Base-by-base conservation (phyloP, 2,888 invertebrate species). In the Microchrysa polita region DNA sequence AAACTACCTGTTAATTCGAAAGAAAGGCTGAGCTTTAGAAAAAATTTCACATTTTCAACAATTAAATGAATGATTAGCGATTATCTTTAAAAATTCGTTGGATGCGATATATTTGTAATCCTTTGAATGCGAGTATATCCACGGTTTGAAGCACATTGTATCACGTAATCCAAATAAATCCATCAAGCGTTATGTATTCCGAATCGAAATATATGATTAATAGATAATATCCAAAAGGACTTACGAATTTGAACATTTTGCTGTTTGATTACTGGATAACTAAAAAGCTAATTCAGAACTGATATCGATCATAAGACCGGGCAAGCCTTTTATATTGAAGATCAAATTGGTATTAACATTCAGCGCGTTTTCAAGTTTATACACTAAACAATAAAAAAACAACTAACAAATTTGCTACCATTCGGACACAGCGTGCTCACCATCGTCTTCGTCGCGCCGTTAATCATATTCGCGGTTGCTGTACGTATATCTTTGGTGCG, bases 1-100 rank as follows among this genome's bases (percentile, higher is more conserved):
- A 73, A 73, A 79, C 78, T 34, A 83, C 76, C 78, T 82, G 78
- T 67, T 40, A 55, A 67, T n/a, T 48, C 16, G 48, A 42, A 42
- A 42, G 48, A 48, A 48, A 48, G 12, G 48, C 4, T 34, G 48
- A n/a, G 4, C 48, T n/a, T 48, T 48, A 48, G 48, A 5, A 34
- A 34, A 7, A n/a, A n/a, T n/a, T n/a, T n/a, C 27, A 34, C 27
- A 34, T 34, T 34, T 34, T 34, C n/a, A n/a, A n/a, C n/a, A n/a
- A n/a, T n/a, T n/a, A n/a, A n/a, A n/a, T n/a, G n/a, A n/a, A n/a
- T n/a, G n/a, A n/a, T n/a, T n/a, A n/a, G n/a, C n/a, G n/a, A n/a
- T n/a, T n/a, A n/a, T n/a, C n/a, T n/a, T n/a, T n/a, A n/a, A n/a
- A n/a, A n/a, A n/a, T n/a, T n/a, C n/a, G n/a, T n/a, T n/a, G n/a